These are phyloP conservation scores for Augochlorella aurata DNA, from an alignment of 2,888 invertebrate genomes.

Conservation along the genomic window DNA sequence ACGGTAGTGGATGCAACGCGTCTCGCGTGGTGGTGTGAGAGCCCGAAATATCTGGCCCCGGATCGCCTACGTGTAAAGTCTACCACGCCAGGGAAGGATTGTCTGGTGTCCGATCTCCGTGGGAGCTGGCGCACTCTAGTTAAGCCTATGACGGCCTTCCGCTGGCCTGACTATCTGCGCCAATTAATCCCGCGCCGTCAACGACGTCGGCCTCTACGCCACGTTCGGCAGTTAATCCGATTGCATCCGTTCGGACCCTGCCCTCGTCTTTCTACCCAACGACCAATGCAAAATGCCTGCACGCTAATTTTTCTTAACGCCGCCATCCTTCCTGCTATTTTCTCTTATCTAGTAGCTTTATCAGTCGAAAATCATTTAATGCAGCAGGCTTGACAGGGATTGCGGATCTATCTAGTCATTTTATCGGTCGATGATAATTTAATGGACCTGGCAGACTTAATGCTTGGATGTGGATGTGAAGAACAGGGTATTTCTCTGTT, in stretches of 20 bases:
- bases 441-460: too few relatives aligned
- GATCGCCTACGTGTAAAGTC: constrained; percentile 49
- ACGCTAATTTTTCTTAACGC: too few relatives aligned
- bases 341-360: background rate
- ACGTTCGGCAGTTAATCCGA: constrained; percentile 54
- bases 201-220: constrained; percentile 33
- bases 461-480: too few relatives aligned
- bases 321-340: background rate
- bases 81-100: constrained; percentile 54
- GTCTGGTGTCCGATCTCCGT: constrained; percentile 72
- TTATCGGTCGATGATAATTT: too few relatives aligned
- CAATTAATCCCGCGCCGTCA: constrained; percentile 60
- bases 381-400: background rate
- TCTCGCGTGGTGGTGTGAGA: background rate
- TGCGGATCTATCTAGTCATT: too few relatives aligned
- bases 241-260: constrained; percentile 31
- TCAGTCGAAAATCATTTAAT: background rate
- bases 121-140: constrained; percentile 70
- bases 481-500: too few relatives aligned
- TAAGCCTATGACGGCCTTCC: constrained; percentile 68
- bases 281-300: too few relatives aligned
- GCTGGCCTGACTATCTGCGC: constrained; percentile 59
- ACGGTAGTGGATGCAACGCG: background rate
- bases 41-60: constrained; percentile 41
- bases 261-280: background rate